These are phyloP conservation scores for Serrognathus titanus DNA, from an alignment of 2,888 invertebrate genomes.

Conservation along the genomic window DNA sequence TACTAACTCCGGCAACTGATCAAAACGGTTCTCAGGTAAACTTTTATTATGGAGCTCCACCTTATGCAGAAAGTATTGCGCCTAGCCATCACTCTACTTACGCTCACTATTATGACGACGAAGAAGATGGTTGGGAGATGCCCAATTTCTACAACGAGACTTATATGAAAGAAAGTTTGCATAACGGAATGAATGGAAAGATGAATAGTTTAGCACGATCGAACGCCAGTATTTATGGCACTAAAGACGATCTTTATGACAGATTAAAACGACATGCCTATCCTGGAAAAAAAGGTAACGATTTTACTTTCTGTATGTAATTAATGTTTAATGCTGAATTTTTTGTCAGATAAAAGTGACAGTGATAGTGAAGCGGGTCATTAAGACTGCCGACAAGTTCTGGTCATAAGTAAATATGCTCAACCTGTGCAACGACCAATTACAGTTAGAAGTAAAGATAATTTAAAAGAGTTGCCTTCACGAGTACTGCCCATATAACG, in stretches of 20 bases:
- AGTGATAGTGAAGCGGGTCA: conserved; percentile 87
- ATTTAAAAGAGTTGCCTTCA: background rate
- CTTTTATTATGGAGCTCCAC: conserved; percentile 93
- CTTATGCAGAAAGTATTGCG: conserved; percentile 92
- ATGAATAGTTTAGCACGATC: conserved; percentile 92
- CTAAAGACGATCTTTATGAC: conserved; percentile 93
- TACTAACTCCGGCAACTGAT: conserved; percentile 82
- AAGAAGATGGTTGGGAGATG: conserved; percentile 97
- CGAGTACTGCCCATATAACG: background rate
- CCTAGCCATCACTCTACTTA: conserved; percentile 94
- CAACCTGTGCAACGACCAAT: conserved; percentile 8
- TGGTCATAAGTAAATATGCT: conserved; percentile 7
- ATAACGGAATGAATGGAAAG: conserved; percentile 72
- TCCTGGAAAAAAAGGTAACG: conserved; percentile 89
- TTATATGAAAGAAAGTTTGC: conserved; percentile 91
- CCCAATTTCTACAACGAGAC: conserved; percentile 96
- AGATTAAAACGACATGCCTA: conserved; percentile 93
- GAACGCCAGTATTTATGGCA: conserved; percentile 91
- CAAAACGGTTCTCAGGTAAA: conserved; percentile 92
- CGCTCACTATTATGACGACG: conserved; percentile 93
- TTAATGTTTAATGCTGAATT: background rate
- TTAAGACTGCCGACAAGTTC: conserved; percentile 49
- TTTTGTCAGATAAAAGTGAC: conserved; percentile 83
- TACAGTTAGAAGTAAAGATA: background rate
- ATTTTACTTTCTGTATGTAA: background rate